Percentiles rank a stretch among this genome's conserved stretches.
phyloP scores from a whole-genome alignment of 2,888 invertebrate genomes.

The Synergus laeviventris region DNA sequence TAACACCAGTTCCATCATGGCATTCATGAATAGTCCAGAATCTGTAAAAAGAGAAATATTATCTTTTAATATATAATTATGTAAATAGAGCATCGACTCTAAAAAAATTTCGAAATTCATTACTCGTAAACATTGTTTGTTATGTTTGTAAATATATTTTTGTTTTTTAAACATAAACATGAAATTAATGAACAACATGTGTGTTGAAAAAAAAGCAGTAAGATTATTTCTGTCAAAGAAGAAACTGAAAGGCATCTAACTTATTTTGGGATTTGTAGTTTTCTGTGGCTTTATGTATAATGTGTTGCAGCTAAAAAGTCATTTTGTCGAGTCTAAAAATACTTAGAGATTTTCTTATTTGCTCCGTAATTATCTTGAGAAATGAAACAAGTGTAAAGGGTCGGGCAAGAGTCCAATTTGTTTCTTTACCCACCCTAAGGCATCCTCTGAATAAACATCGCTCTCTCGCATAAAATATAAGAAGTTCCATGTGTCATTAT shows the following conservation, averaged over 20 bases:
- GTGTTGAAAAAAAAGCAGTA: background rate
- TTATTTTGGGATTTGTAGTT: slow-evolving; percentile 7
- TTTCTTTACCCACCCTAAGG: slow-evolving; percentile 18
- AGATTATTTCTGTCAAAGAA: slow-evolving; percentile 4
- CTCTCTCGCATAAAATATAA: slow-evolving; percentile 11
- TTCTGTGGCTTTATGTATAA: background rate
- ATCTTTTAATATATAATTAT: no score
- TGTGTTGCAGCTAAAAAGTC: slow-evolving; percentile 21
- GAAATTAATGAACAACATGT: background rate
- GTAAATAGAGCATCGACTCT: background rate
- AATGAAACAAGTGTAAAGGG: slow-evolving; percentile 39
- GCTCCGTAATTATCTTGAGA: slow-evolving; percentile 35
- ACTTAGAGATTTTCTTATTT: slow-evolving; percentile 26
- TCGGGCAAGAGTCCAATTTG: slow-evolving; percentile 40
- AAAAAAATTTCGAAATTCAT: background rate
- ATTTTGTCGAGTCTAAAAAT: slow-evolving; percentile 33
- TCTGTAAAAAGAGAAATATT: background rate
- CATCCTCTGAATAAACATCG: slow-evolving; percentile 25
- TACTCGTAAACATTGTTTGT: background rate
- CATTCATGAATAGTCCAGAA: slow-evolving; percentile 12
- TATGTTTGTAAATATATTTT: no score
- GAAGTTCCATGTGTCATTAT: slow-evolving; percentile 13
- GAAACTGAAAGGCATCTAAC: slow-evolving; percentile 10
- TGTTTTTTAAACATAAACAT: no score
- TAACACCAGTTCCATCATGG: slow-evolving; percentile 25